These are phyloP conservation scores for Tyrannus savana DNA, from an alignment of 2,113 vertebrate genomes.

Conservation along the genomic window DNA sequence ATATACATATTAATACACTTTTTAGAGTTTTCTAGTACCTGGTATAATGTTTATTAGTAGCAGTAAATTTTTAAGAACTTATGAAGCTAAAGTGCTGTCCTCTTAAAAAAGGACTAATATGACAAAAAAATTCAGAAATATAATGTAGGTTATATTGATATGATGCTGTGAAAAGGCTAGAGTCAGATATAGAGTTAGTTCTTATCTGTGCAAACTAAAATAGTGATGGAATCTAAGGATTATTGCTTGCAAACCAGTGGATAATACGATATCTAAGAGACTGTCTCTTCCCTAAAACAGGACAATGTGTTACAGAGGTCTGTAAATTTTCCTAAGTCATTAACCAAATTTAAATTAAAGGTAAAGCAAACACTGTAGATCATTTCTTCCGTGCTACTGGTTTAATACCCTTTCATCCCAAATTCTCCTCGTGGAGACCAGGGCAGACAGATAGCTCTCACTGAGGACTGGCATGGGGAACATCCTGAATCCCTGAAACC, in stretches of 20 bases:
- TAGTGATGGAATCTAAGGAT: not conserved
- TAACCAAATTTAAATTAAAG: not conserved
- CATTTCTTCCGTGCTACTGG: not conserved
- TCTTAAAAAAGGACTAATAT: not conserved
- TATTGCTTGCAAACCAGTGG: not conserved
- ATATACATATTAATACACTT: not conserved
- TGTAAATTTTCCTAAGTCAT: not conserved
- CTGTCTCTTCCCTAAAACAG: not conserved
- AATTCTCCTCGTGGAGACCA: not conserved
- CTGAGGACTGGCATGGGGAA: not conserved
- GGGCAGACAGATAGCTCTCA: not conserved
- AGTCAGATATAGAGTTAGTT: not conserved
- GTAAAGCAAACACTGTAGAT: not conserved
- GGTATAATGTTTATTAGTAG: not conserved
- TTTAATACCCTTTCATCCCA: not conserved
- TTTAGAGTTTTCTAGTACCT: not conserved
- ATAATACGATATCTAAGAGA: accelerated
- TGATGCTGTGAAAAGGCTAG: not conserved
- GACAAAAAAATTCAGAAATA: not conserved
- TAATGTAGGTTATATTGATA: not conserved
- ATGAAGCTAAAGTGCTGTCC: not conserved
- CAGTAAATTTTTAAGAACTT: not conserved
- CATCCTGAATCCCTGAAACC: not conserved
- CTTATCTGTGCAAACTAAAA: not conserved
- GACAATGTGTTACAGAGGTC: not conserved